Percentiles rank a stretch among this genome's conserved stretches.
These are phyloP conservation scores for Pogonus chalceus DNA, from an alignment of 1,140 invertebrate species.

Conservation along the genomic window DNA sequence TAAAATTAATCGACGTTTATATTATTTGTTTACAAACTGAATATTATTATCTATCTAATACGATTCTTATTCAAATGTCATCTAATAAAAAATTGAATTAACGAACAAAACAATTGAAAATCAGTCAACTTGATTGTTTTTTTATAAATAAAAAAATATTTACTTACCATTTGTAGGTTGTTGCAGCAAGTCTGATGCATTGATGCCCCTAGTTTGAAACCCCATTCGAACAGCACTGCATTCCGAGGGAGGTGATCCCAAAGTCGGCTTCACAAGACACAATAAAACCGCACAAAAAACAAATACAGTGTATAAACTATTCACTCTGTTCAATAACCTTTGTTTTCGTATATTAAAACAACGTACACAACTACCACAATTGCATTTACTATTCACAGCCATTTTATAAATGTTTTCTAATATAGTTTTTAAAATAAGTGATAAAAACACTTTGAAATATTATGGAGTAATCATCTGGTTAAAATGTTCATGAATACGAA, in stretches of 20 bases:
- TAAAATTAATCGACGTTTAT: no score
- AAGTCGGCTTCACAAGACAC: not conserved
- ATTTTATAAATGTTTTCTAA: not conserved
- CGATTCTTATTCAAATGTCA: no score
- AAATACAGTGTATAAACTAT: constrained; percentile 2
- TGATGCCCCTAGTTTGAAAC: not conserved
- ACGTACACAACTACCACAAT: not conserved
- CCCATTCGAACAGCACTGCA: not conserved
- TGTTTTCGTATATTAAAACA: constrained; percentile 2
- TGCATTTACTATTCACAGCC: constrained; percentile 5
- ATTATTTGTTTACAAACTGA: no score
- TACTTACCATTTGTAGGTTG: not conserved
- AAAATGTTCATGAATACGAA: not conserved
- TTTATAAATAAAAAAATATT: no score
- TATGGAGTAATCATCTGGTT: not conserved
- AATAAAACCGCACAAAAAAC: not conserved
- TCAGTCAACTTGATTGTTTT: no score
- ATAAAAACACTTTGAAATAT: not conserved
- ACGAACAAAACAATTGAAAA: no score
- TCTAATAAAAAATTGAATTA: no score
- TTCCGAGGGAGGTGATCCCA: not conserved
- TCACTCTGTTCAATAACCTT: not conserved
- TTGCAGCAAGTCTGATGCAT: not conserved
- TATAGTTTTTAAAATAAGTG: not conserved
- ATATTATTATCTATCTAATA: no score